Evolutionary conservation across 2,113 vertebrate genomes (phyloP).

Genomic region (Lepus timidus): DNA sequence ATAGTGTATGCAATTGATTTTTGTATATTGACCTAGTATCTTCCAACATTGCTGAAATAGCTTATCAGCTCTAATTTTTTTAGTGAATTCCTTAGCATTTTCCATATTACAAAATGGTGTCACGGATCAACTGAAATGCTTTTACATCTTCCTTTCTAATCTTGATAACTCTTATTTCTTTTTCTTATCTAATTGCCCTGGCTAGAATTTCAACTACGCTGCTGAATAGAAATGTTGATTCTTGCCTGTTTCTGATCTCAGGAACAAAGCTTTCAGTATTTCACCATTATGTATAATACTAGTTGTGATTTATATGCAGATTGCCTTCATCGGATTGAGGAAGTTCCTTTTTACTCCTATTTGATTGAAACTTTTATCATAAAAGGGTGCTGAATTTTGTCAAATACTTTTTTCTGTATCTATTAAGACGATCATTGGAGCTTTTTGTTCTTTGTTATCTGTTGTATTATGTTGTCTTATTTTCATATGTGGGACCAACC

Average conservation of each 20-base stretch:
- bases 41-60: too few relatives aligned
- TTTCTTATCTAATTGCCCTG: too few relatives aligned
- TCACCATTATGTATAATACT: neutral
- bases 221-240: neutral
- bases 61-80: neutral
- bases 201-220: neutral
- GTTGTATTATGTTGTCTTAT: neutral
- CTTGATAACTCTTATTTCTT: too few relatives aligned
- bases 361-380: neutral
- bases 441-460: neutral
- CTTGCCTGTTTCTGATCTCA: neutral
- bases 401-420: neutral
- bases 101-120: neutral
- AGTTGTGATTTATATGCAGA: neutral
- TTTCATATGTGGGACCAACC: neutral
- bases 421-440: neutral
- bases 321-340: neutral
- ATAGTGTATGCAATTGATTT: neutral
- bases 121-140: neutral
- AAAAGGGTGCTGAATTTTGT: neutral
- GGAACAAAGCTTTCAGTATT: neutral
- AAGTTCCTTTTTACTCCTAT: too few relatives aligned
- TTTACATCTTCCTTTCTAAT: neutral
- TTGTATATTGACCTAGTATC: too few relatives aligned
- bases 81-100: neutral